These are phyloP conservation scores for Brachyhypopomus gauderio DNA, from an alignment of 2,113 vertebrate genomes.

Conservation along the genomic window DNA sequence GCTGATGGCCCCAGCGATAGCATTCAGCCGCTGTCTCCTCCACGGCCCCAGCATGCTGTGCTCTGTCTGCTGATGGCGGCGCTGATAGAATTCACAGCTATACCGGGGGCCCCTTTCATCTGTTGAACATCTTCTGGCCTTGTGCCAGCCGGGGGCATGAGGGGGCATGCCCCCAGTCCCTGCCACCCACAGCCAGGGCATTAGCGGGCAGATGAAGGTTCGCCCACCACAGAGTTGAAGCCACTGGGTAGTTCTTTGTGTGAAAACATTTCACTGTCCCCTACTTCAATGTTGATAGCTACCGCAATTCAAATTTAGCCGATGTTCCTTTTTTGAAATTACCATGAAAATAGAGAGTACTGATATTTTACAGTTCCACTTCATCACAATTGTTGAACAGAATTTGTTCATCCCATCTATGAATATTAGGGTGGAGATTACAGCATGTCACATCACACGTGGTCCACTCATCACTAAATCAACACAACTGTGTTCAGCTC, in stretches of 20 bases:
- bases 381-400: too few species aligned
- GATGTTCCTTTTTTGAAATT: neutral
- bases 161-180: constrained; percentile 25
- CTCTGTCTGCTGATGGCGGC: constrained; percentile 73
- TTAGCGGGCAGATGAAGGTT: constrained; percentile 17
- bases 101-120: constrained; percentile 55
- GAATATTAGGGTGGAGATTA: too few species aligned
- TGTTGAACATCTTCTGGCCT: constrained; percentile 46
- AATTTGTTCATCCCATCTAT: too few species aligned
- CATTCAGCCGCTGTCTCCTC: constrained; percentile 65
- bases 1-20: constrained; percentile 72
- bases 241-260: neutral
- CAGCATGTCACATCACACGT: too few species aligned
- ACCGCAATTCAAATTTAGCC: neutral
- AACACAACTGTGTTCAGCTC: neutral
- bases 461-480: too few species aligned
- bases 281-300: neutral
- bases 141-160: constrained; percentile 47
- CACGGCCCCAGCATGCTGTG: constrained; percentile 57
- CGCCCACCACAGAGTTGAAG: neutral
- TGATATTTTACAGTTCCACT: too few species aligned
- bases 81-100: constrained; percentile 76
- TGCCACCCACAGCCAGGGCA: constrained; percentile 31
- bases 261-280: neutral
- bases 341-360: neutral